These are phyloP conservation scores for Drosophila subpulchrella DNA, from an alignment of 1,140 invertebrate species.

Conservation along the genomic window DNA sequence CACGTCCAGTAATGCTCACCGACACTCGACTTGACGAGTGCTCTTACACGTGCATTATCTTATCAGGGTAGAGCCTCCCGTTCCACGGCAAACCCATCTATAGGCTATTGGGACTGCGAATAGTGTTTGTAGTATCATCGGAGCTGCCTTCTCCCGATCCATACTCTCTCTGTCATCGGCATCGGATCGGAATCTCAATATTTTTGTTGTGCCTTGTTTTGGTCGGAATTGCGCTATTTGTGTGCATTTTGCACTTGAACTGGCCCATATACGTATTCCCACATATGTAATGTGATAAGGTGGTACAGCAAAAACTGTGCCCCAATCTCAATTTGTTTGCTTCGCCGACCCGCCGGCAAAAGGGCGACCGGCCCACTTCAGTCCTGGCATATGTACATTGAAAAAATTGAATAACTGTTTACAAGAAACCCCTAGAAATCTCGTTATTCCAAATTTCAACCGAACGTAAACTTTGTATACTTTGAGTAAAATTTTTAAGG, in stretches of 20 bases:
- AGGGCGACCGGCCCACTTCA: conserved; percentile 45
- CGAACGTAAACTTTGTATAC: too few species aligned
- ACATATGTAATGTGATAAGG: conserved; percentile 50
- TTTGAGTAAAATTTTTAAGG: too few species aligned
- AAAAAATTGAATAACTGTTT: not conserved
- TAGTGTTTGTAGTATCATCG: conserved; percentile 19
- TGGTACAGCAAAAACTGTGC: conserved; percentile 25
- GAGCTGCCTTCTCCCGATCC: conserved; percentile 21
- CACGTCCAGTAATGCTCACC: conserved; percentile 51
- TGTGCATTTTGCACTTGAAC: conserved; percentile 76
- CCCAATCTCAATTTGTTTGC: conserved; percentile 69
- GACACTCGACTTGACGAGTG: conserved; percentile 34
- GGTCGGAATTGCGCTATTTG: conserved; percentile 50
- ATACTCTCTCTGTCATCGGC: conserved; percentile 4
- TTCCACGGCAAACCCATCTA: conserved; percentile 49
- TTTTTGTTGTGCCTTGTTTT: conserved; percentile 29
- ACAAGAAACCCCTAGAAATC: too few species aligned
- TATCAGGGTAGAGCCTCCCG: conserved; percentile 56
- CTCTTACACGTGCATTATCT: conserved; percentile 62
- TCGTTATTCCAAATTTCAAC: too few species aligned
- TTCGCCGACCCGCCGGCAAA: conserved; percentile 44
- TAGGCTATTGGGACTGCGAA: not conserved
- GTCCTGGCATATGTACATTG: conserved; percentile 7
- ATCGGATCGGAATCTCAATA: conserved; percentile 20
- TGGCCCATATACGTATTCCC: conserved; percentile 36